Percentiles rank a stretch among this genome's conserved stretches.
These are phyloP conservation scores for Drosophila leonis DNA, from an alignment of 2,888 invertebrate species.

Conservation along the genomic window DNA sequence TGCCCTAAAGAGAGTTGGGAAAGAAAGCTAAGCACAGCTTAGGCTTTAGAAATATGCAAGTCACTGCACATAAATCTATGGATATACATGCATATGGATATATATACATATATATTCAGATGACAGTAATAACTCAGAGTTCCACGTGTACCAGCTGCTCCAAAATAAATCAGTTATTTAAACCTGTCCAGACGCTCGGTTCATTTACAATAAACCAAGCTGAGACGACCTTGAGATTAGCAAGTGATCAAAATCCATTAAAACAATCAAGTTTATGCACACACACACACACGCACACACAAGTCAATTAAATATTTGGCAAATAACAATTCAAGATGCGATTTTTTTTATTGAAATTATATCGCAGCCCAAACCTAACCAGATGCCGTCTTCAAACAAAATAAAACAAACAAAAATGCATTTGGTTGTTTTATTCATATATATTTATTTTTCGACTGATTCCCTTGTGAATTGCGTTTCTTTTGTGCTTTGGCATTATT, in stretches of 20 bases:
- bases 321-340: conserved; percentile 38
- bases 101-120: background rate
- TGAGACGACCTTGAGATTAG: conserved; percentile 67
- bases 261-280: conserved; percentile 27
- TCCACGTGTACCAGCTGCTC: conserved; percentile 21
- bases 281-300: conserved; percentile 3
- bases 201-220: conserved; percentile 41
- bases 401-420: conserved; percentile 54
- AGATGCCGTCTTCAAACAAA: conserved; percentile 37
- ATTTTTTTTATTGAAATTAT: conserved; percentile 51
- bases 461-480: background rate
- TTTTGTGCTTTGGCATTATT: background rate
- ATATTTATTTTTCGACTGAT: conserved; percentile 19
- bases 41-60: conserved; percentile 37
- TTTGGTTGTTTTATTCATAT: conserved; percentile 44
- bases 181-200: conserved; percentile 45
- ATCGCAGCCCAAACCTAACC: conserved; percentile 5
- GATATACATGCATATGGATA: background rate
- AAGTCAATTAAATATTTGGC: conserved; percentile 43
- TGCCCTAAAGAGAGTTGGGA: conserved; percentile 7
- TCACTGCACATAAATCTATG: conserved; percentile 23
- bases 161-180: conserved; percentile 23
- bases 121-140: background rate
- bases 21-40: conserved; percentile 36
- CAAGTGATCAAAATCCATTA: conserved; percentile 65